Percentiles rank a stretch among this genome's conserved stretches.
These are phyloP conservation scores for Sturmia bella DNA, from an alignment of 2,888 invertebrate genomes.

Conservation along the genomic window DNA sequence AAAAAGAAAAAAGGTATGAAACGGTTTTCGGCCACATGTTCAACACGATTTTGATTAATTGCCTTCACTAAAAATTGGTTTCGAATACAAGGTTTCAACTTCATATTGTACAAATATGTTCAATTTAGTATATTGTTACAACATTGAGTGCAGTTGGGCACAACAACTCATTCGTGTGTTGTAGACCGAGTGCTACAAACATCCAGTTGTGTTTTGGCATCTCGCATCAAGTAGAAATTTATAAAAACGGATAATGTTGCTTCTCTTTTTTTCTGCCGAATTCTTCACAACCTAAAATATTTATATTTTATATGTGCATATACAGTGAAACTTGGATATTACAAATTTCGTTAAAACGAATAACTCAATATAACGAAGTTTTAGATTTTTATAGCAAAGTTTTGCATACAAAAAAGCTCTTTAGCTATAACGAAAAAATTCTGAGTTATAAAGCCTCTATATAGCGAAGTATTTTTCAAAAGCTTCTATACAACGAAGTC, in stretches of 20 bases:
- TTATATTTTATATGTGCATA: conserved; percentile 58
- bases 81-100: conserved; percentile 63
- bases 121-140: conserved; percentile 54
- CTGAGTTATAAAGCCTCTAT: no score
- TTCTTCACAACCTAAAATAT: conserved; percentile 40
- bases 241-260: not conserved
- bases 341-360: no score
- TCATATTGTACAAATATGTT: conserved; percentile 57
- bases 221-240: conserved; percentile 5
- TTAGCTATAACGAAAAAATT: no score
- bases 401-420: no score
- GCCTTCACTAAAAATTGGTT: conserved; percentile 67
- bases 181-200: conserved; percentile 12
- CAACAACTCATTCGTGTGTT: conserved; percentile 10
- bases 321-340: no score
- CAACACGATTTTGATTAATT: conserved; percentile 69
- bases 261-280: conserved; percentile 4
- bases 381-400: no score
- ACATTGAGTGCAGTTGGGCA: conserved; percentile 37
- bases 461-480: no score
- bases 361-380: no score
- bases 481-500: no score
- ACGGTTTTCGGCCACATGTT: conserved; percentile 66
- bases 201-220: conserved; percentile 47
- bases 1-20: conserved; percentile 43